Base-by-base conservation (phyloP, 2,888 invertebrate species). In the Drosophila incognita region DNA sequence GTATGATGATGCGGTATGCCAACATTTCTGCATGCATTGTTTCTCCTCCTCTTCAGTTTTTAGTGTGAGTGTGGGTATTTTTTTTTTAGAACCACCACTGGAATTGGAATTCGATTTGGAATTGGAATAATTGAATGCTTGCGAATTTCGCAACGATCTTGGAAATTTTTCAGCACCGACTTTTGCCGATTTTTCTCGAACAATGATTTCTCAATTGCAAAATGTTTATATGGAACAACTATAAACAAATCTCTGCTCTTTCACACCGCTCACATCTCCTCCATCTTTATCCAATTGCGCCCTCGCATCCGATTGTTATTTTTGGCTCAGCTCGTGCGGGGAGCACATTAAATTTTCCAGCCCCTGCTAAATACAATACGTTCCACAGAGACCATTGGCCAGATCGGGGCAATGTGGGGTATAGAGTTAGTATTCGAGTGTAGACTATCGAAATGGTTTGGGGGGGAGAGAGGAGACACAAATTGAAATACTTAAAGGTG, bases 401-500 rank as follows among this genome's bases (percentile, higher is more conserved):
- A n/a, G 29, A 31, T 35, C 56, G 15, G 31, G 46, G 58, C 54
- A 63, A 63, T 62, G 40, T 54, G 54, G 36, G 71, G 53, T 24
- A 57, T n/a, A 40, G 21, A n/a, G 38, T 29, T 46, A 51, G 29
- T 51, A 51, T 31, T n/a, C 24, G n/a, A 31, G 29, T 51, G 29
- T n/a, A 29, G 51, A 51, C 18, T 11, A n/a, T 51, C 40, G 27
- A 10, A 57, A 51, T 21, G 42, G n/a, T 58, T 13, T 10, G 36
- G 8, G 54, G n/a, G 18, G 35, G 36, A 5, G 61, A 13, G 31
- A 46, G 57, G 31, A 46, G 57, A 33, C 49, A 64, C 67, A 69
- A 66, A 71, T 75, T 66, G 54, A 67, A 75, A 84, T 88, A 86
- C 90, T 85, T 85, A 88, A 88, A 90, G 90, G 85, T 89, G 87